Conservation (phyloP, 1,140 invertebrate species). For the Drosophila mayri region DNA sequence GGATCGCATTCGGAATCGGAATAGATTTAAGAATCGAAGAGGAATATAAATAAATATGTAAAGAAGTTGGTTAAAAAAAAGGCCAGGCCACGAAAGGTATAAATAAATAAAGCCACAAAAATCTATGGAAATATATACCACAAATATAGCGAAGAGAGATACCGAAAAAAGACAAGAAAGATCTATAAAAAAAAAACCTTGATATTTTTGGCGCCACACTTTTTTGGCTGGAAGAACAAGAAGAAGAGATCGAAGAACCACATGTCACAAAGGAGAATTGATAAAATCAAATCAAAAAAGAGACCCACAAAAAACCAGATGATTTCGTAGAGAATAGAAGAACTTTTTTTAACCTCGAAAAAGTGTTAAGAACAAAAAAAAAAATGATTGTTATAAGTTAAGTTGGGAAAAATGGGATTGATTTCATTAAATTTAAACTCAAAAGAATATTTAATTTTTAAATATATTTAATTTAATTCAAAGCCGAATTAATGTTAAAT, state of each 20-base stretch:
- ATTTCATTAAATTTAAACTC: no score
- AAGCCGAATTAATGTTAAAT: no score
- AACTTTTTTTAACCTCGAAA: no score
- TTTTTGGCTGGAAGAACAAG: neutral
- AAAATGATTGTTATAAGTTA: no score
- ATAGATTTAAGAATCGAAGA: neutral
- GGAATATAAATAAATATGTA: neutral
- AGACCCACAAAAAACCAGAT: no score
- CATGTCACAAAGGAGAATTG: slow-evolving; percentile 17
- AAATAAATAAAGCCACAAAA: slow-evolving; percentile 58
- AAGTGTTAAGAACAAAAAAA: no score
- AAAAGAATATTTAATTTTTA: no score
- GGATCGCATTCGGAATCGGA: slow-evolving; percentile 13
- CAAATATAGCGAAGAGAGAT: slow-evolving; percentile 22
- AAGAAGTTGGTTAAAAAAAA: slow-evolving; percentile 25
- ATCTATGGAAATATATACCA: slow-evolving; percentile 37
- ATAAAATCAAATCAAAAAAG: slow-evolving; percentile 9
- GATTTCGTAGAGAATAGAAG: no score
- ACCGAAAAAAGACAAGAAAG: slow-evolving; percentile 1
- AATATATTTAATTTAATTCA: no score
- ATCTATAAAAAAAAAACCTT: slow-evolving; percentile 12
- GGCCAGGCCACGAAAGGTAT: slow-evolving; percentile 43
- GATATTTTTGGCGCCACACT: slow-evolving; percentile 46
- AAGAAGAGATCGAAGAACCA: slow-evolving; percentile 18
- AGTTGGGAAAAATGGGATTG: no score